Evolutionary conservation across 1,140 invertebrate genomes (phyloP), one percentile per base, ranked within the genome.

Genomic region (Sitobion miscanthi): DNA sequence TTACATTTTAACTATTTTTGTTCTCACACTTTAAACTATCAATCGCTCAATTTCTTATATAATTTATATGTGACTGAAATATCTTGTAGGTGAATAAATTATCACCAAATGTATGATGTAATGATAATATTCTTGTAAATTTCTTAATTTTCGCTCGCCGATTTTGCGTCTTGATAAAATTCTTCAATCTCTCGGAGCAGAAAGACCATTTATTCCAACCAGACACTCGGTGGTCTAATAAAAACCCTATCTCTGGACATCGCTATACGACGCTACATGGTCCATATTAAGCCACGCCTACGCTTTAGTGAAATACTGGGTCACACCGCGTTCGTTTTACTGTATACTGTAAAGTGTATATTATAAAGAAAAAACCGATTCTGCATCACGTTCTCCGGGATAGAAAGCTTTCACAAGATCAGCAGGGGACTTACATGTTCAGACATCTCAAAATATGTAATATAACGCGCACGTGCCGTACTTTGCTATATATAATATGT

Each of bases 331-430:
- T 57, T 14, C 35, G 35, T 38, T 49, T 35, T 21, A 88, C 47
- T 52, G 2, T 85, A 85, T 30, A 85, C 45, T 88, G 35, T 57
- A 57, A 3, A 42, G 42, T 42, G 42, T 42, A 42, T 42, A 42
- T 42, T 42, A 42, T 42, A 42, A 42, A 54, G 9, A 57, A 89
- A 89, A 89, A 89, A 54, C 87, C 17, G n/a, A 89, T 54, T 89
- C 2, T 38, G 14, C 52, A 89, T 52, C 49, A 89, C 49, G 87
- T 89, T 54, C n/a, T 54, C 52, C 9, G 88, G 21, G 52, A 69
- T 69, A 69, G 89, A 90, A 90, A 90, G 89, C 89, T 90, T 90
- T 90, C 57, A 90, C 42, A 25, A 69, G 38, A 90, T 0, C 89
- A 90, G 89, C 89, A 20, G 89, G 89, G 38, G 54, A 90, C 38